These are phyloP conservation scores for Ophioderma brevispina DNA, from an alignment of 35 echinoderm and acorn worm genomes.

Conservation along the genomic window DNA sequence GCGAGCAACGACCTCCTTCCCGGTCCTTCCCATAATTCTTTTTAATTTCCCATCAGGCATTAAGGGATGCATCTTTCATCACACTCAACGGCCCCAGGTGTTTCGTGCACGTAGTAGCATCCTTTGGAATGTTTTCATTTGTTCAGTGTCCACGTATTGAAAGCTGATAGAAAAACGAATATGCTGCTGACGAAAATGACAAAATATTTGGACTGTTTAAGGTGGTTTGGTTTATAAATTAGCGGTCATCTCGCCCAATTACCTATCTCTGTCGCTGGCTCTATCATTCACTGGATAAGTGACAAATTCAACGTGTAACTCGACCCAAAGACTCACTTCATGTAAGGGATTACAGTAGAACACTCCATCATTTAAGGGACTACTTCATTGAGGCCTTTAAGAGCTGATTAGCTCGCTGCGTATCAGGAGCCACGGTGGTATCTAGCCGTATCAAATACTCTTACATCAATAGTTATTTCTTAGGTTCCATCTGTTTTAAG, in stretches of 20 bases:
- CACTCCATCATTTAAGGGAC: background rate
- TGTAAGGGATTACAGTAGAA: background rate
- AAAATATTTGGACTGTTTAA: background rate
- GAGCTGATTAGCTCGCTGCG: no score
- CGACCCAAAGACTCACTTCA: background rate
- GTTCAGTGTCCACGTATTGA: background rate
- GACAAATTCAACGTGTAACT: background rate
- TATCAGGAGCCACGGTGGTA: no score
- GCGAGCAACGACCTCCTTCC: background rate
- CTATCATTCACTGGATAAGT: background rate
- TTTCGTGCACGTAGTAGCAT: background rate
- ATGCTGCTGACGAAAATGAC: background rate
- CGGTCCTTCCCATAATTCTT: background rate
- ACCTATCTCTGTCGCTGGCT: background rate
- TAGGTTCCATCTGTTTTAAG: background rate
- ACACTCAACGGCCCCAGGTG: background rate
- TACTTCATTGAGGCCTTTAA: no score
- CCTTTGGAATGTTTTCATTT: background rate
- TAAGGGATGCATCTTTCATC: background rate
- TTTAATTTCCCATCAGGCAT: background rate
- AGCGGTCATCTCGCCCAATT: background rate
- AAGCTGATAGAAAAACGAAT: background rate
- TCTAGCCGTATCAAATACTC: no score
- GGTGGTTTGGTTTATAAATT: background rate
- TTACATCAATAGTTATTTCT: background rate